Conservation (phyloP, 2,888 invertebrate genomes). For the Eretmocerus hayati region DNA sequence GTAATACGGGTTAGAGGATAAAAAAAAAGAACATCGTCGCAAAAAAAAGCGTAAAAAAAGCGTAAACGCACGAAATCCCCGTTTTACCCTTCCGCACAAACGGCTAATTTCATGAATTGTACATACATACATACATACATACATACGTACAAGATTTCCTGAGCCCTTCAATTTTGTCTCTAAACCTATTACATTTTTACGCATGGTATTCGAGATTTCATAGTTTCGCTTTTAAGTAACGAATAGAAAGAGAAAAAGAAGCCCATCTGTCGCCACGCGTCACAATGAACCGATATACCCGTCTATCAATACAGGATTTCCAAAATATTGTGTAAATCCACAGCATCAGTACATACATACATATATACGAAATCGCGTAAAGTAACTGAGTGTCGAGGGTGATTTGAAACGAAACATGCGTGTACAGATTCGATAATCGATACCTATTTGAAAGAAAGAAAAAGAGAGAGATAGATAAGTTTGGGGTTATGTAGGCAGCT, state of each 20-base stretch:
- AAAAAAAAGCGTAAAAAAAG: conserved; percentile 3
- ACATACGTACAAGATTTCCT: too few relatives aligned
- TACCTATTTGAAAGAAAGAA: too few relatives aligned
- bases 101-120: conserved; percentile 20
- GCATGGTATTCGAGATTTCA: too few relatives aligned
- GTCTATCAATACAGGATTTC: conserved; percentile 43
- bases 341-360: conserved; percentile 11
- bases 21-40: conserved; percentile 10
- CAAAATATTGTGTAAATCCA: conserved; percentile 49
- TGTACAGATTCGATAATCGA: too few relatives aligned
- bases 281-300: conserved; percentile 20
- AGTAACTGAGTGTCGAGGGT: too few relatives aligned
- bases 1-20: neutral
- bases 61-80: conserved; percentile 8
- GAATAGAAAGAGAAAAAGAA: neutral
- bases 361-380: too few relatives aligned
- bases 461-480: neutral
- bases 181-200: too few relatives aligned
- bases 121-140: too few relatives aligned
- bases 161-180: too few relatives aligned
- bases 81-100: conserved; percentile 23
- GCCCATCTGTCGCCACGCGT: conserved; percentile 18
- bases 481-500: conserved; percentile 31
- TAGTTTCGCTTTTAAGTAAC: neutral
- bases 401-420: too few relatives aligned